A percentile compares a stretch with the other conserved stretches of the same genome.
Conservation (phyloP, 2,797 vertebrate species). For the Danio aesculapii region DNA sequence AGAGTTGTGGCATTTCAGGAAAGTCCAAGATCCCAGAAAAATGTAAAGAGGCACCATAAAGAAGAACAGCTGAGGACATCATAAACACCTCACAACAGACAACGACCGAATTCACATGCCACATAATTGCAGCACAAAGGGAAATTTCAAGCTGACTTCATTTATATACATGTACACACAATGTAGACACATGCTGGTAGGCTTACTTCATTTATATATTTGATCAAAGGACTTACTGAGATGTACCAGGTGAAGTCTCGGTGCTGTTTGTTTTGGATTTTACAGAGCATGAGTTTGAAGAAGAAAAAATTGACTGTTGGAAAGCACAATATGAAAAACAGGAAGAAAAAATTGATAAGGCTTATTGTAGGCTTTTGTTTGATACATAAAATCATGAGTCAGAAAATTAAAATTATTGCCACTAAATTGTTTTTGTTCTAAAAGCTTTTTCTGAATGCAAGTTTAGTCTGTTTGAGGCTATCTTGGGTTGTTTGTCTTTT, state of each 20-base stretch:
- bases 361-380: background rate
- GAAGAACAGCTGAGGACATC: slow-evolving; percentile 60
- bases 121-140: slow-evolving; percentile 54
- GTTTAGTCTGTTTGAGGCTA: background rate
- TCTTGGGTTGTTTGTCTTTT: background rate
- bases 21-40: slow-evolving; percentile 40
- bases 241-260: background rate
- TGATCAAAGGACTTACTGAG: background rate
- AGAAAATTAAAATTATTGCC: background rate
- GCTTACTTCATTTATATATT: slow-evolving; percentile 3
- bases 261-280: background rate
- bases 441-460: background rate
- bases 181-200: slow-evolving; percentile 21
- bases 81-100: slow-evolving; percentile 43
- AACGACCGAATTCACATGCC: slow-evolving; percentile 49
- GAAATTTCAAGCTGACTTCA: background rate
- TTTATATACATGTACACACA: slow-evolving; percentile 29
- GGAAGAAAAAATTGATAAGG: background rate
- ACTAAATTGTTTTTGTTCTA: background rate
- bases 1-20: slow-evolving; percentile 42
- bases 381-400: background rate
- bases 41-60: slow-evolving; percentile 55
- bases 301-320: background rate
- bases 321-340: background rate
- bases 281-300: background rate